Evolutionary conservation across 2,113 vertebrate species (phyloP).

Genomic region (Hypomesus transpacificus): DNA sequence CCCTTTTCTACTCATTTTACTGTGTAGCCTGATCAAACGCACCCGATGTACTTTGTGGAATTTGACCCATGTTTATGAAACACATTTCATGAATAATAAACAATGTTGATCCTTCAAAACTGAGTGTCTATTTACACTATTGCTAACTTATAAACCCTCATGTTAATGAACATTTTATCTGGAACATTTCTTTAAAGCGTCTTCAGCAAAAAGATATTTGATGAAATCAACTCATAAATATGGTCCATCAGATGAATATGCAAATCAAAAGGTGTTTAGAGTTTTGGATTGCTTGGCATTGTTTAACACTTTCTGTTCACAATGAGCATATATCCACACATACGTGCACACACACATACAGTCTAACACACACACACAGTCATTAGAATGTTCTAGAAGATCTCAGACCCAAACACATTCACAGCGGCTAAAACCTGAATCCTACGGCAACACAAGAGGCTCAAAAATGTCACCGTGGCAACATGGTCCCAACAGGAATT

Average conservation of each 20-base stretch:
- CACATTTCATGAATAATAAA: not conserved
- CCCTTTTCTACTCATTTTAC: too few species aligned
- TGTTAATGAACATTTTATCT: slow-evolving; percentile 36
- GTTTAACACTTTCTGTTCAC: slow-evolving; percentile 25
- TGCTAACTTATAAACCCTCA: slow-evolving; percentile 35
- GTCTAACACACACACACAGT: not conserved
- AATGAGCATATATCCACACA: slow-evolving; percentile 39
- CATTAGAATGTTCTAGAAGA: slow-evolving; percentile 6
- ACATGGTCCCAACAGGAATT: not conserved
- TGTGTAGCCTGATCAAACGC: too few species aligned
- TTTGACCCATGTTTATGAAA: not conserved
- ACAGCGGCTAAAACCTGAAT: slow-evolving; percentile 18
- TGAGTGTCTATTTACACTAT: slow-evolving; percentile 24
- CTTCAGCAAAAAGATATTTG: slow-evolving; percentile 37
- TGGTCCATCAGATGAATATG: slow-evolving; percentile 28
- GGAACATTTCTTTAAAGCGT: slow-evolving; percentile 54
- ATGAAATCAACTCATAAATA: slow-evolving; percentile 46
- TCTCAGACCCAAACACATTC: slow-evolving; percentile 25
- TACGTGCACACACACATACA: slow-evolving; percentile 24
- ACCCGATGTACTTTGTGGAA: too few species aligned
- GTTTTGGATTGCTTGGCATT: slow-evolving; percentile 27
- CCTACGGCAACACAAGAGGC: slow-evolving; percentile 1
- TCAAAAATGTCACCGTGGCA: not conserved
- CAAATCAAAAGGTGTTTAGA: slow-evolving; percentile 27
- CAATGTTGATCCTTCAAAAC: not conserved